A percentile compares a stretch with the other conserved stretches of the same genome.
These are phyloP conservation scores for Zosterops hypoxanthus DNA, from an alignment of 2,113 vertebrate species.

Conservation along the genomic window DNA sequence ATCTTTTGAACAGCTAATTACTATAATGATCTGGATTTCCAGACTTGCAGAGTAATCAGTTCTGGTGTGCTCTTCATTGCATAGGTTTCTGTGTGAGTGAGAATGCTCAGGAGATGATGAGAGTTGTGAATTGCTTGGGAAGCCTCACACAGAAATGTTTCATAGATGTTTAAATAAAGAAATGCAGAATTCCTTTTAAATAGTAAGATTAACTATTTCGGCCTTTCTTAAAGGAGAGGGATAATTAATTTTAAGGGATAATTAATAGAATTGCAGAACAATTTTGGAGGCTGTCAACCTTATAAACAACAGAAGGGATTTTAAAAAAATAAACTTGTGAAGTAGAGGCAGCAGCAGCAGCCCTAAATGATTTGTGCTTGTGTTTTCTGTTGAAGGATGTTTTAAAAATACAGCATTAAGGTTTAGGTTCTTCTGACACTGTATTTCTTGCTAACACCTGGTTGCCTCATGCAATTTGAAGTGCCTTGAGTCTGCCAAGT, in stretches of 20 bases:
- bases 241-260: background rate
- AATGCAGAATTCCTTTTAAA: background rate
- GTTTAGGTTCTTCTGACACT: background rate
- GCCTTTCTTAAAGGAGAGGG: background rate
- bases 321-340: background rate
- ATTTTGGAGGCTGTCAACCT: background rate
- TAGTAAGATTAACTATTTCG: background rate
- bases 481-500: background rate
- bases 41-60: background rate
- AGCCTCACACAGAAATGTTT: background rate
- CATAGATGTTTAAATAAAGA: background rate
- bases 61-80: background rate
- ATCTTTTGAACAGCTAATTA: background rate
- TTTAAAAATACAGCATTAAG: fast-evolving
- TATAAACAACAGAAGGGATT: background rate
- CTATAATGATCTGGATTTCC: background rate
- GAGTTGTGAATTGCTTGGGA: background rate
- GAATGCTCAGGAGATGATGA: background rate
- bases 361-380: background rate
- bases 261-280: background rate
- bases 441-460: background rate
- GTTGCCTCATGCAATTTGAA: background rate
- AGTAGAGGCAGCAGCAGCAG: background rate
- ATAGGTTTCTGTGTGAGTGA: background rate
- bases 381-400: background rate